These are phyloP conservation scores for Mustela nigripes DNA, from an alignment of 2,113 vertebrate species.

Conservation along the genomic window DNA sequence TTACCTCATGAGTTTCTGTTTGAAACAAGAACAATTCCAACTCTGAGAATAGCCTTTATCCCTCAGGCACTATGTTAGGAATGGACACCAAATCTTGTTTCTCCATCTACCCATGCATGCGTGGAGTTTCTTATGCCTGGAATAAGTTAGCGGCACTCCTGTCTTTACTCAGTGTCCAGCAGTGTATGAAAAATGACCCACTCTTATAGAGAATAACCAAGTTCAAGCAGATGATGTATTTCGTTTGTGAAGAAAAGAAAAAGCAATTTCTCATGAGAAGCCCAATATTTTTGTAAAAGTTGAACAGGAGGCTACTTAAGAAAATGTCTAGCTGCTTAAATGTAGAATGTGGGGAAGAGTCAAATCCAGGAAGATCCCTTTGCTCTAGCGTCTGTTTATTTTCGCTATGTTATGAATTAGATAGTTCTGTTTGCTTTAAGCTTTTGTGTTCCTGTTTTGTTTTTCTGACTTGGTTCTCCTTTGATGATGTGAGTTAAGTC, in stretches of 20 bases:
- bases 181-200: neutral
- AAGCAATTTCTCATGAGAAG: conserved; percentile 49
- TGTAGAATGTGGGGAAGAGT: neutral
- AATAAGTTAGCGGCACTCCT: neutral
- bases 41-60: neutral
- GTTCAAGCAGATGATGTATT: neutral
- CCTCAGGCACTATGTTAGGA: neutral
- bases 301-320: neutral
- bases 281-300: neutral
- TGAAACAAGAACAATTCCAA: neutral
- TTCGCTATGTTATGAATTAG: conserved; percentile 3
- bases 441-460: conserved; percentile 16
- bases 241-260: neutral
- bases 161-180: neutral
- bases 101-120: neutral
- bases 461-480: conserved; percentile 35
- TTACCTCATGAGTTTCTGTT: neutral
- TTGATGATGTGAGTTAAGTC: neutral
- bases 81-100: neutral
- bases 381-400: neutral
- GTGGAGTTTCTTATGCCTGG: neutral
- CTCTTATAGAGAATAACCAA: conserved; percentile 11
- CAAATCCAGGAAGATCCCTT: neutral
- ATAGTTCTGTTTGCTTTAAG: conserved; percentile 17
- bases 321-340: conserved; percentile 4